Conservation (phyloP, 2,113 vertebrate genomes). For the Peromyscus maniculatus region DNA sequence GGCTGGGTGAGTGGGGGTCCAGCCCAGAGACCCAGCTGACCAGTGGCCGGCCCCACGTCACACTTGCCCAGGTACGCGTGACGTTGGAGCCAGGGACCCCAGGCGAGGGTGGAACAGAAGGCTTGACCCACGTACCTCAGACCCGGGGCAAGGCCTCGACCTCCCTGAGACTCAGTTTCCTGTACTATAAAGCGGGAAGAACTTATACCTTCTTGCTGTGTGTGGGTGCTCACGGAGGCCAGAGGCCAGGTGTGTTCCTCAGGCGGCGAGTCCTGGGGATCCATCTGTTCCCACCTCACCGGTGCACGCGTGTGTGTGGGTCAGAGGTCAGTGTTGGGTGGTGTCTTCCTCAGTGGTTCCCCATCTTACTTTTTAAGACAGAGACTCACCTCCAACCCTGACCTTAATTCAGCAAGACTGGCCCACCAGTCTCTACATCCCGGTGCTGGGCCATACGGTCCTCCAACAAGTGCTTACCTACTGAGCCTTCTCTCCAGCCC, state of each 20-base stretch:
- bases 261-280: neutral
- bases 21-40: neutral
- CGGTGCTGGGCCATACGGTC: neutral
- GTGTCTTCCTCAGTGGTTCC: neutral
- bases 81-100: neutral
- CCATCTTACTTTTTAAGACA: neutral
- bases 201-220: fast-evolving
- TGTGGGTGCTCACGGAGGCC: too few relatives aligned
- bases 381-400: neutral
- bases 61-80: neutral
- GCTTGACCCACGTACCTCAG: neutral
- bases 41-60: neutral
- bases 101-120: neutral
- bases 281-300: neutral
- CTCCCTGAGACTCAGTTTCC: neutral
- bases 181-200: neutral
- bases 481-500: neutral
- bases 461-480: neutral
- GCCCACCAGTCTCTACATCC: neutral
- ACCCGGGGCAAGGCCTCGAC: neutral
- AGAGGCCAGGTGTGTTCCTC: neutral
- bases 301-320: neutral
- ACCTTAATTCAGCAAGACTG: neutral
- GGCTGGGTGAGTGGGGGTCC: neutral
- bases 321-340: neutral